phyloP scores from a whole-genome alignment of 2,797 vertebrate species.

The Cyclura pinguis region DNA sequence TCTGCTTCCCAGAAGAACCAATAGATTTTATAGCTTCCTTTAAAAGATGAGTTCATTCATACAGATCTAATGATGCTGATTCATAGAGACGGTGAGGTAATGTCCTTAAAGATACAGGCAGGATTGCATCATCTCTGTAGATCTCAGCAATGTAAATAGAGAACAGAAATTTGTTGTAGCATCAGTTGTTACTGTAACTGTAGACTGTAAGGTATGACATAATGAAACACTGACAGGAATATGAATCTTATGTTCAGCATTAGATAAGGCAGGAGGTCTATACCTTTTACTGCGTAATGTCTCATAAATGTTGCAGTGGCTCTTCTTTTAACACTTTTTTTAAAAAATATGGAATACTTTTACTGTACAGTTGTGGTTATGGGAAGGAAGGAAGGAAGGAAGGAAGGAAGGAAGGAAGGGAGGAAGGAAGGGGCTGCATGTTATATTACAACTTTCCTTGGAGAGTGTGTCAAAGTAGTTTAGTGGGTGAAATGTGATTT shows the following conservation, averaged over 20 bases:
- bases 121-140: slow-evolving; percentile 79
- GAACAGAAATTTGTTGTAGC: slow-evolving; percentile 72
- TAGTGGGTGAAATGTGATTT: slow-evolving; percentile 34
- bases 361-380: slow-evolving; percentile 53
- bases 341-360: slow-evolving; percentile 43
- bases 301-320: slow-evolving; percentile 21
- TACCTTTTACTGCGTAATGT: slow-evolving; percentile 1
- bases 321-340: slow-evolving; percentile 28
- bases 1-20: slow-evolving; percentile 63
- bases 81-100: slow-evolving; percentile 82
- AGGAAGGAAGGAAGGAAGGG: not conserved
- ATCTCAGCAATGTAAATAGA: slow-evolving; percentile 70
- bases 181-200: slow-evolving; percentile 74
- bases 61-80: slow-evolving; percentile 79
- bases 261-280: slow-evolving; percentile 29
- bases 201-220: slow-evolving; percentile 63
- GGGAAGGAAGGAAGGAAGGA: not conserved
- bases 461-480: not conserved
- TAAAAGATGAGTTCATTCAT: slow-evolving; percentile 79
- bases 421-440: not conserved
- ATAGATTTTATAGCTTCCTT: slow-evolving; percentile 39
- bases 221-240: slow-evolving; percentile 36
- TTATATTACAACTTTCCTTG: slow-evolving; percentile 41
- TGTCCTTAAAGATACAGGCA: slow-evolving; percentile 67
- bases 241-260: slow-evolving; percentile 19